Conservation (phyloP, 2,797 vertebrate species). For the Prunella strophiata region DNA sequence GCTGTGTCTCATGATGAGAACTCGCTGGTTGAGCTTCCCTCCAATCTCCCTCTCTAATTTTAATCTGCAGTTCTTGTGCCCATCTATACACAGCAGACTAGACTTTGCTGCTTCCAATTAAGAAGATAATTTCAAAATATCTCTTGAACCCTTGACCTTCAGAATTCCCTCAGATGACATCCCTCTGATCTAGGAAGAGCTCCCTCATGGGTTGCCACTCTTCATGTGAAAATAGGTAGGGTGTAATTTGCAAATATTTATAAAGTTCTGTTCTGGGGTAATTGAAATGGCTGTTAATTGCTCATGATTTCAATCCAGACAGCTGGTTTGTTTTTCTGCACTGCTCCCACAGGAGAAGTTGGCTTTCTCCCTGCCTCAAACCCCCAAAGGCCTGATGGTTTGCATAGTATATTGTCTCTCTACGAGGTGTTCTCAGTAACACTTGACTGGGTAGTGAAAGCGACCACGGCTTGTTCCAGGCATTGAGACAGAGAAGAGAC, state of each 20-base stretch:
- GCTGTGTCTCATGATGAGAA: background rate
- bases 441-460: background rate
- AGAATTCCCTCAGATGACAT: background rate
- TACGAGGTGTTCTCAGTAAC: background rate
- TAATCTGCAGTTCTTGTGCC: background rate
- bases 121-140: background rate
- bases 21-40: background rate
- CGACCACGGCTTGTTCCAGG: background rate
- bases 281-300: slow-evolving; percentile 51
- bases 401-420: slow-evolving; percentile 13
- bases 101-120: slow-evolving; percentile 34
- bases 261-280: slow-evolving; percentile 29
- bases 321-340: slow-evolving; percentile 49
- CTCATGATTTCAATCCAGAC: slow-evolving; percentile 47
- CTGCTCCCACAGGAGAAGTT: background rate
- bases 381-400: background rate
- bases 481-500: background rate
- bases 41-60: background rate
- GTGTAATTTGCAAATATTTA: slow-evolving; percentile 42
- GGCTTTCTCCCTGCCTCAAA: slow-evolving; percentile 25
- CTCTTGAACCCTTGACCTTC: slow-evolving; percentile 15
- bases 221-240: slow-evolving; percentile 33
- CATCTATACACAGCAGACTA: background rate
- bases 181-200: background rate
- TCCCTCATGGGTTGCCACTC: background rate